Evolutionary conservation across 2,797 vertebrate genomes (phyloP), one percentile per base, ranked within the genome.

Genomic region (Sebastes hubbsi): DNA sequence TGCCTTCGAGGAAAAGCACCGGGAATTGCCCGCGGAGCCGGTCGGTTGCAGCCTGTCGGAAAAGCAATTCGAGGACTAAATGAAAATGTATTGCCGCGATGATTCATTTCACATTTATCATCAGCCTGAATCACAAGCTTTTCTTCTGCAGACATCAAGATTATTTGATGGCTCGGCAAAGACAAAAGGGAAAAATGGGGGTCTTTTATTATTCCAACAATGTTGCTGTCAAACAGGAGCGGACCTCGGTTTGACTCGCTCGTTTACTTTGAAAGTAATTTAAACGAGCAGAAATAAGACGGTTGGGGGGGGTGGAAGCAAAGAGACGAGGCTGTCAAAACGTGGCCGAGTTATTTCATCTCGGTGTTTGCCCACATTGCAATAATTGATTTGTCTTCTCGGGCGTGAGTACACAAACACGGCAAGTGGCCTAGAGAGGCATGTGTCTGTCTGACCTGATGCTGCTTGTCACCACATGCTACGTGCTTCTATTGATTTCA

Each of bases 381-480:
- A 84, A 77, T 89, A 89, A 93, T 86, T 86, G 78, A 93, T 92
- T 91, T 89, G 72, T 89, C 74, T 88, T 89, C 71, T 60, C 72
- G 3, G 77, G 49, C 20, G 2, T 6, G 27, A 73, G 66, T 3
- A 25, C 4, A 66, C 70, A 86, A 88, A 89, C 80, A 72, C 20
- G 78, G 77, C 76, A 36, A 74, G 79, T 56, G 78, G 79, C 75
- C 72, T 27, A 27, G 61, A 79, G 78, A 88, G 80, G 42, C 69
- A 55, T 30, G 76, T 14, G 63, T 77, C 34, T 6, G 69, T 84
- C 49, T 84, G 87, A 87, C 42, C 42, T 49, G 42, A 49, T 67
- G 80, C 75, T 73, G 46, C 68, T 29, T 59, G 10, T 81, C 75
- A 34, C n/a, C 55, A 7, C 73, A 42, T 11, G 30, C 69, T 29